These are phyloP conservation scores for Megaptera novaeangliae DNA, from an alignment of 2,113 vertebrate species.

Conservation along the genomic window DNA sequence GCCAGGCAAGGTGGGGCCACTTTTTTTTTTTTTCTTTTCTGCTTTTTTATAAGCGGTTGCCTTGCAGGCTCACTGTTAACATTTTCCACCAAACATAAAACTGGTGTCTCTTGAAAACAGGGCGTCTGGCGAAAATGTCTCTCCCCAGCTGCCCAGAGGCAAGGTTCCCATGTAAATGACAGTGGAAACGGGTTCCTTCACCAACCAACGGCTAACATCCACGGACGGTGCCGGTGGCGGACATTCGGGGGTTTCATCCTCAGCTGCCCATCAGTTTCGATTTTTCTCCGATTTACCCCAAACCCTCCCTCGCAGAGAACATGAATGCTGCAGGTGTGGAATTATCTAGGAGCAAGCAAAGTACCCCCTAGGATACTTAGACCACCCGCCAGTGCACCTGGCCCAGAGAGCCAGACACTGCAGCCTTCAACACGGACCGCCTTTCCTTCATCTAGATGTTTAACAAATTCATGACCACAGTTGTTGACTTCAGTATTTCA, in stretches of 20 bases:
- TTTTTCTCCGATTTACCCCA: neutral
- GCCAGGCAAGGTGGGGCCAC: neutral
- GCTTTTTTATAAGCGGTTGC: neutral
- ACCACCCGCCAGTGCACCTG: fast-evolving
- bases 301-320: neutral
- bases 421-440: neutral
- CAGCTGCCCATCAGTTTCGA: fast-evolving
- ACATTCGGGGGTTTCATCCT: neutral
- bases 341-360: neutral
- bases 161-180: conserved; percentile 31
- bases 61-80: neutral
- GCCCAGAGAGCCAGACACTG: neutral
- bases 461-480: neutral
- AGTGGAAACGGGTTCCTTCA: neutral
- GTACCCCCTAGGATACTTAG: fast-evolving
- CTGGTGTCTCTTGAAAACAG: conserved; percentile 18
- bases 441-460: neutral
- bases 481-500: conserved; percentile 14
- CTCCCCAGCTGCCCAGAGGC: neutral
- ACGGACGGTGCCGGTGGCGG: fast-evolving
- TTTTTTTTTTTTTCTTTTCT: neutral
- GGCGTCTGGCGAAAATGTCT: neutral
- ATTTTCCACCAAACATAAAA: conserved; percentile 68
- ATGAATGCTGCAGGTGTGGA: too few relatives aligned
- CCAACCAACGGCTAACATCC: fast-evolving